Evolutionary conservation across 64 coral and sea anemone species (phyloP), one percentile per base, ranked within the genome.

Genomic region (Pocillopora verrucosa): DNA sequence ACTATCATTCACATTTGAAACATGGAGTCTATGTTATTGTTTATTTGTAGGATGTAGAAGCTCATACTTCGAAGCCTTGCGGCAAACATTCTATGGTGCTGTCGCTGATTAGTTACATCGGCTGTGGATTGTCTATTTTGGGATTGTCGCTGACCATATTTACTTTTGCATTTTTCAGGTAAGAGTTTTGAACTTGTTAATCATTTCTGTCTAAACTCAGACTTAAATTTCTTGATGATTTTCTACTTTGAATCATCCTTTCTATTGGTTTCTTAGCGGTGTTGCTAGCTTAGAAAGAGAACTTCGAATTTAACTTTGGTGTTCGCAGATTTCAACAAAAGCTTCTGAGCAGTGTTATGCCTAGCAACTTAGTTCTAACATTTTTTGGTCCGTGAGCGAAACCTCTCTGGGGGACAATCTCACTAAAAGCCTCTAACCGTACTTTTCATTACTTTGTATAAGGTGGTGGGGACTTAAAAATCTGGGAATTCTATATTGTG

Each of bases 111-210:
- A 94, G 93, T 58, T 99, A 95, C 58, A 58, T 95, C 19, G 97
- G 97, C 2, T 99, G 97, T 76, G 93, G 76, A 11, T 86, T 99
- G 58, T 99, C 97, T 0, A 99, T 99, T 22, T 51, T 92, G 74
- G 97, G 97, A 60, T 67, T 99, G 1, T 19, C 86, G 34, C 94
- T 99, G 34, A 99, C 97, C 25, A 93, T 99, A 62, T 86, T 99
- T 16, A 95, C 97, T 6, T 99, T 95, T 87, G 76, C 76, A 20
- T 91, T 99, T 77, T 94, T 95, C 61, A 87, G 77, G 96, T 99
- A 91, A 93, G 93, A 74, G 59, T 51, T 24, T 41, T 4, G 3
- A 51, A 51, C 41, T 51, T 51, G 19, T 24, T 11, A n/a, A 16
- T 7, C 64, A 6, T 67, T 67, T 67, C 64, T 17, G 19, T 20